Base-by-base conservation (phyloP, 2,113 vertebrate genomes). In the Sporophila hypoxantha region DNA sequence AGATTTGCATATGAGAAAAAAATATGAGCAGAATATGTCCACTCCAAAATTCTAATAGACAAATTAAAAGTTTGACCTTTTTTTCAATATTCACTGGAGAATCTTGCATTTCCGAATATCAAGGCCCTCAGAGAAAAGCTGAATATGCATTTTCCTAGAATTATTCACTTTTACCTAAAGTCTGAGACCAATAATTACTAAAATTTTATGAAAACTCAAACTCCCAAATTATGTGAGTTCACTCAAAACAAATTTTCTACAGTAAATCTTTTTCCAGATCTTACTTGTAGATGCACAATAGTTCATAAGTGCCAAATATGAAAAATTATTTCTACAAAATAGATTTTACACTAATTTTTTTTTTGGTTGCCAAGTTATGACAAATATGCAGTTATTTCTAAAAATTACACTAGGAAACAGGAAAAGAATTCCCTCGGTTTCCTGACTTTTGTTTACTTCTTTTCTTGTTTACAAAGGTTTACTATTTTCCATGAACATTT, bases 381-480 rank as follows among this genome's bases (percentile, higher is more conserved):
- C 74, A 87, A 94, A 71, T 42, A 92, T 60, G 49, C 56, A 76
- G 46, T 64, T 87, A 76, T 82, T 61, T 93, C 81, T 59, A 82
- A 95, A 85, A 90, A 68, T 65, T 60, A 57, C 32, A 29, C n/a
- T 83, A 84, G 50, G 57, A 94, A 96, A 46, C 30, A 79, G 56
- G 69, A 78, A 81, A 92, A 42, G 7, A 52, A 61, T 59, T 94
- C 39, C 10, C 34, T 92, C 91, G 52, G 10, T 79, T 96, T 85
- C 68, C 86, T 96, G 78, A 86, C 53, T 96, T 96, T 39, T 57
- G 8, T 41, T 89, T 47, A 27, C 23, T 74, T 64, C 14, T 68
- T 94, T 60, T 91, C 37, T 92, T 42, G 50, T 94, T 95, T 96
- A 87, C 69, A 91, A 86, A 89, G 90, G 82, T 93, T 96, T 94